Evolutionary conservation across 2,113 vertebrate species (phyloP).

Genomic region (Micromys minutus): DNA sequence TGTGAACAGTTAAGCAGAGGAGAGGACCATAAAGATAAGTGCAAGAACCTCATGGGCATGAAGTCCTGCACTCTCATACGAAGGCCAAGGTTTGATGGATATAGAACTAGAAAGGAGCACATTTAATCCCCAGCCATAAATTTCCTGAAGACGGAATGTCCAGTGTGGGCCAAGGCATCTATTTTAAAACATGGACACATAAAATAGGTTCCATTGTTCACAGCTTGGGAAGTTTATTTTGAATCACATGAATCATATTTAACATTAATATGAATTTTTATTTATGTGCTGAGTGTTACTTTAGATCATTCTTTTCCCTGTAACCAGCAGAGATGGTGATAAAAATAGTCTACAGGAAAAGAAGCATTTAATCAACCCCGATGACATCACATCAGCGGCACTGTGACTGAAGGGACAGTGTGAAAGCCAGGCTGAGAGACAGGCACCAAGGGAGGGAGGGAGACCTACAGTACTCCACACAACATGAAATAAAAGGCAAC

Average conservation of each 20-base stretch:
- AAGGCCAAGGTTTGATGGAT: accelerated
- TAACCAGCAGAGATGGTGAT: background rate
- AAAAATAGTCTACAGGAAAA: background rate
- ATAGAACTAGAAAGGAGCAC: background rate
- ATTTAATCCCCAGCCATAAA: conserved; percentile 50
- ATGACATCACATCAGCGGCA: background rate
- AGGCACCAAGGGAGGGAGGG: background rate
- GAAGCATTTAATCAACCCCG: background rate
- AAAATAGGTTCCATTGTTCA: conserved; percentile 50
- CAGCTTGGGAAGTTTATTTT: conserved; percentile 54
- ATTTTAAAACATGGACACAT: conserved; percentile 53
- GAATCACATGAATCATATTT: conserved; percentile 52
- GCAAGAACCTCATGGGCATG: background rate
- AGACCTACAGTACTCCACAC: background rate
- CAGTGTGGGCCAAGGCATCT: background rate
- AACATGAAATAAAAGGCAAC: background rate
- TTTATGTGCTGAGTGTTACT: conserved; percentile 33
- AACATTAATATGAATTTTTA: conserved; percentile 50
- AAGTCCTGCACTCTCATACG: background rate
- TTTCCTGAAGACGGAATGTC: background rate
- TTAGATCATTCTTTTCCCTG: conserved; percentile 39
- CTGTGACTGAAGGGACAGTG: background rate
- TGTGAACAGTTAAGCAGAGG: background rate
- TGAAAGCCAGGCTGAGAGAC: background rate
- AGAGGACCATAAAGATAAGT: background rate